phyloP scores from a whole-genome alignment of 2,888 invertebrate genomes.

The Tenthredo scrophulariae region DNA sequence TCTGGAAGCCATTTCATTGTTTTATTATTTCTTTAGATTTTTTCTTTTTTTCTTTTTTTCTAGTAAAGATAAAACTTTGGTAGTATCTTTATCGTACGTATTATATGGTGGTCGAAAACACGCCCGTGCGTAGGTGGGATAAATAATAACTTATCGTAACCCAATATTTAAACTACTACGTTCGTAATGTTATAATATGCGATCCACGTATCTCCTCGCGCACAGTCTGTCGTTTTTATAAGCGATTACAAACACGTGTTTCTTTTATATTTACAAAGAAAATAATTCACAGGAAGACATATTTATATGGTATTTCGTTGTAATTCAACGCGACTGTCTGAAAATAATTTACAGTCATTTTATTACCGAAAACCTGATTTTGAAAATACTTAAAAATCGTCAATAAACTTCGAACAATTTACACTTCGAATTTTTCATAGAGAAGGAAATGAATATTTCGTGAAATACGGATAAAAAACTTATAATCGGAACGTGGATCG shows the following conservation, averaged over 20 bases:
- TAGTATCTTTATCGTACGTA: not conserved
- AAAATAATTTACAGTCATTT: not conserved
- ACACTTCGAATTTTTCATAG: not conserved
- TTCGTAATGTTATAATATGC: not conserved
- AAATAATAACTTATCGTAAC: not conserved
- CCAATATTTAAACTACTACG: conserved; percentile 1
- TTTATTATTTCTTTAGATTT: not conserved
- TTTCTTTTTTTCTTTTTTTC: not conserved
- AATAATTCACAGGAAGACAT: not conserved
- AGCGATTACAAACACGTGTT: not conserved
- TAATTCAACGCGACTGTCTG: not conserved
- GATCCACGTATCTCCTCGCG: not conserved
- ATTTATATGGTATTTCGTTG: not conserved
- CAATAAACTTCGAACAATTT: not conserved
- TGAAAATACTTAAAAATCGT: not conserved
- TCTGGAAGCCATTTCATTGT: not conserved
- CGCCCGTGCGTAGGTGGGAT: not conserved
- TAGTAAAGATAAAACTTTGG: not conserved
- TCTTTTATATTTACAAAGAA: not conserved
- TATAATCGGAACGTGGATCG: not conserved
- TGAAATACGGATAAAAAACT: not conserved
- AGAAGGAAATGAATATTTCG: not conserved
- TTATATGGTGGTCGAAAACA: not conserved
- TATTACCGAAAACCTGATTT: not conserved
- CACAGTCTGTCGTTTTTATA: not conserved